Base-by-base conservation (phyloP, 2,888 invertebrate genomes). In the Leucophenga maculata region DNA sequence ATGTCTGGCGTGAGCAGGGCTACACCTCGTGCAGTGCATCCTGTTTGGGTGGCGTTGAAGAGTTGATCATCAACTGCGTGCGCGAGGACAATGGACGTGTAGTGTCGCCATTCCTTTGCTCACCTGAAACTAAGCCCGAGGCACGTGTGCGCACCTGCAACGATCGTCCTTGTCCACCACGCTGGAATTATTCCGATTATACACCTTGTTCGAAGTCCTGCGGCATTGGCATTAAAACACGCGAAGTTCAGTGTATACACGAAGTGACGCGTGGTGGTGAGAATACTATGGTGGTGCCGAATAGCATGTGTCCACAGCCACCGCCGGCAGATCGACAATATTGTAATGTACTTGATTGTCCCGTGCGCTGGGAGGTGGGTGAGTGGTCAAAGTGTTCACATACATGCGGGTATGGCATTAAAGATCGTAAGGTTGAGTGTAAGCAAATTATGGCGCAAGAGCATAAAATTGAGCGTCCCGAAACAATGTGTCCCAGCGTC, bases 1-100 rank as follows among this genome's bases (percentile, higher is more conserved):
- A 95, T 87, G 94, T 95, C 0, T 97, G 97, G 97, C 94, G 94
- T 78, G 94, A 95, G 82, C 93, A 94, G 79, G 97, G 97, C 0
- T 97, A 95, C 82, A 96, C 96, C 0, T 94, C 95, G 72, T 99
- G 99, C 90, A 97, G 96, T 82, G 96, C 96, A 0, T 95, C 96
- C 9, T 99, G 98, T 85, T 91, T 98, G 1, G 97, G 97, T 76
- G 95, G 95, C 84, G 93, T 93, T 1, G 92, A 97, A 91, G 96
- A 97, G 87, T 90, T 96, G 48, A 94, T 97, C 75, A 95, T 97
- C 67, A 94, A 94, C 85, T 97, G 97, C 85, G 93, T 97, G 0
- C 90, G 96, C 72, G 96, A 96, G 78, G 95, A 95, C 84, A 96
- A 94, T 71, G 93, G 94, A 11, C 94, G 95, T 81, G 94, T 95